Evolutionary conservation across 2,113 vertebrate species (phyloP), one percentile per base, ranked within the genome.

Genomic region (Heterotilapia buettikoferi): DNA sequence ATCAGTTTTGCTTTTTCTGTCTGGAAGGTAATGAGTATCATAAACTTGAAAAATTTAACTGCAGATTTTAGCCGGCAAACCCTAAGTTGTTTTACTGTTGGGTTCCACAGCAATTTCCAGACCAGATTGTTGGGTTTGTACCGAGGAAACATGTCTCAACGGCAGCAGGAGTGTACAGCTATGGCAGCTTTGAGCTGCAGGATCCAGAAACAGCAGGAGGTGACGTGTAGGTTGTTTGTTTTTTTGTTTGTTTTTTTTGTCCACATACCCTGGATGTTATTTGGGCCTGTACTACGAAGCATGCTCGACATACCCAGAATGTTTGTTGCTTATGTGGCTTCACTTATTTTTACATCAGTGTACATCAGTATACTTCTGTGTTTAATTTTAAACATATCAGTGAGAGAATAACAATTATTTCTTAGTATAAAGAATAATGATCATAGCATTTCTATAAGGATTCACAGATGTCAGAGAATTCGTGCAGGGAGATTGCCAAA

Each of bases 41-140:
- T 19, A 3, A 11, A 54, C 8, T 10, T 83, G 10, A 16, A n/a
- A 78, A n/a, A 29, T 53, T 56, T 33, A 36, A 18, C 12, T 45
- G 26, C 54, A 88, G 21, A 11, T 12, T 4, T 14, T 7, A 86
- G 9, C 21, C 7, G 24, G 26, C 10, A 52, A 3, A 53, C 29
- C 8, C 3, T 11, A 9, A 33, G 10, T 7, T 24, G 43, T 50
- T 80, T 61, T 24, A 24, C 61, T 66, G 19, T 83, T 81, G 66
- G 36, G n/a, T 53, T 84, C 50, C 94, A 82, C 95, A 99, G 98
- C 98, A 98, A 98, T 99, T 99, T 94, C 96, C 97, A 56, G 97
- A 98, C 84, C 98, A 98, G n/a, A 98, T 99, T 85, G 97, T 98
- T 88, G 98, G 98, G n/a, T 99, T 98, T 95, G 97, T 99, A 52